Percentiles rank a stretch among this genome's conserved stretches.
Evolutionary conservation across 2,797 vertebrate genomes (phyloP).

Genomic region (Ammospiza maritima): DNA sequence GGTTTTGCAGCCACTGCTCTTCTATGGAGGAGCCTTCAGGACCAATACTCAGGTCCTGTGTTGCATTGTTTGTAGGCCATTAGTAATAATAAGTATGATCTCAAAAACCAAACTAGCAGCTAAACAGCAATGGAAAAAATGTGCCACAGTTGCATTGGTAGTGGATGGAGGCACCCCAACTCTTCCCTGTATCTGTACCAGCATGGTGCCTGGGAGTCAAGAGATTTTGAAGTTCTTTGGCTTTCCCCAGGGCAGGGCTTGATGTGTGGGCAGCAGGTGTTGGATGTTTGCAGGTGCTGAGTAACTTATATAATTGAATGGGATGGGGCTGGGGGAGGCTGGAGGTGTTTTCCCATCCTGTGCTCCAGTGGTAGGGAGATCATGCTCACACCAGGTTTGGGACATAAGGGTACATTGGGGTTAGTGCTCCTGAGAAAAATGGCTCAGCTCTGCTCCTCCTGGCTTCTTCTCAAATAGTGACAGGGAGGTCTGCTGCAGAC

Average conservation of each 20-base stretch:
- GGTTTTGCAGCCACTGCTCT: neutral
- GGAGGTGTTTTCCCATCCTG: neutral
- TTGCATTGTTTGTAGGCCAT: neutral
- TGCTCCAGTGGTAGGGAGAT: too few relatives aligned
- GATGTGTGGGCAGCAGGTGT: neutral
- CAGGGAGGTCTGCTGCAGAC: neutral
- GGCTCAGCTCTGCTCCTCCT: neutral
- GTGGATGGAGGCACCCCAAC: accelerated
- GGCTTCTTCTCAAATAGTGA: neutral
- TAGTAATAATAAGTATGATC: neutral
- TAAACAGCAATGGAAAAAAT: neutral
- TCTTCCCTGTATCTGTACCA: neutral
- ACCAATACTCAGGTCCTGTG: neutral
- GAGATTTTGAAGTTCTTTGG: neutral
- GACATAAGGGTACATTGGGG: accelerated
- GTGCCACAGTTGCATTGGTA: accelerated
- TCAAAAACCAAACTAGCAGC: neutral
- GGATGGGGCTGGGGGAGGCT: neutral
- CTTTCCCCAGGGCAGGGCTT: neutral
- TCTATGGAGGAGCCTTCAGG: neutral
- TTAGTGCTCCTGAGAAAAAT: neutral
- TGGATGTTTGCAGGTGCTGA: neutral
- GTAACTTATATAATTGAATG: neutral
- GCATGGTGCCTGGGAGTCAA: accelerated
- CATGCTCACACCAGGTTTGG: accelerated